Percentiles rank a stretch among this genome's conserved stretches.
These are phyloP conservation scores for Apocrypta bakeri DNA, from an alignment of 1,140 invertebrate species.

Conservation along the genomic window DNA sequence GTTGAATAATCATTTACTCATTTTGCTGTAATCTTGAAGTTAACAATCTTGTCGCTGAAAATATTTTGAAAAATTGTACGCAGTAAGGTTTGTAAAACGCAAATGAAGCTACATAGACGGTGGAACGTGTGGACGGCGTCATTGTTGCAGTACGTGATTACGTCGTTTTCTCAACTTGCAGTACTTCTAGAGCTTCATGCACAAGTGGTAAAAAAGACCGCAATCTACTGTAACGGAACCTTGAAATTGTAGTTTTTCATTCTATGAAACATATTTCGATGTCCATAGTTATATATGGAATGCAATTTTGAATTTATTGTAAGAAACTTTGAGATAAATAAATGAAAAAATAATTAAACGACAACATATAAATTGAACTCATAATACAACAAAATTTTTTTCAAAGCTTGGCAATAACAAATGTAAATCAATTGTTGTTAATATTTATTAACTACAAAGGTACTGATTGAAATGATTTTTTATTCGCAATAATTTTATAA, in stretches of 20 bases:
- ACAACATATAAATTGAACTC: too few relatives aligned
- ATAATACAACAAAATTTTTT: too few relatives aligned
- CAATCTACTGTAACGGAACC: background rate
- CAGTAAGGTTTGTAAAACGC: background rate
- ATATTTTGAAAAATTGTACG: background rate
- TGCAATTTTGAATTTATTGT: background rate
- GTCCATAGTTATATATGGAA: background rate
- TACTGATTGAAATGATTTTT: background rate
- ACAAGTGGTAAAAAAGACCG: background rate
- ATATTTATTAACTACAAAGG: background rate
- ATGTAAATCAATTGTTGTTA: too few relatives aligned
- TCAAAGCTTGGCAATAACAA: too few relatives aligned
- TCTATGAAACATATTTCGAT: background rate
- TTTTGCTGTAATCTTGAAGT: too few relatives aligned
- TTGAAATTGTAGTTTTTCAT: background rate
- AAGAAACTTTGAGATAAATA: background rate
- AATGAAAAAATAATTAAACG: background rate
- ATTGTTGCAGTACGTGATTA: background rate
- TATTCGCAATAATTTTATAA: background rate
- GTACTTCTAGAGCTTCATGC: background rate
- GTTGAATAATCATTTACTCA: too few relatives aligned
- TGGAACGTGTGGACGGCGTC: background rate
- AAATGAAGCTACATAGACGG: too few relatives aligned
- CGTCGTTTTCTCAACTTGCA: background rate
- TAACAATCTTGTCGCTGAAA: background rate